Base-by-base conservation (phyloP, 2,888 invertebrate genomes). In the Aphrophora alni region DNA sequence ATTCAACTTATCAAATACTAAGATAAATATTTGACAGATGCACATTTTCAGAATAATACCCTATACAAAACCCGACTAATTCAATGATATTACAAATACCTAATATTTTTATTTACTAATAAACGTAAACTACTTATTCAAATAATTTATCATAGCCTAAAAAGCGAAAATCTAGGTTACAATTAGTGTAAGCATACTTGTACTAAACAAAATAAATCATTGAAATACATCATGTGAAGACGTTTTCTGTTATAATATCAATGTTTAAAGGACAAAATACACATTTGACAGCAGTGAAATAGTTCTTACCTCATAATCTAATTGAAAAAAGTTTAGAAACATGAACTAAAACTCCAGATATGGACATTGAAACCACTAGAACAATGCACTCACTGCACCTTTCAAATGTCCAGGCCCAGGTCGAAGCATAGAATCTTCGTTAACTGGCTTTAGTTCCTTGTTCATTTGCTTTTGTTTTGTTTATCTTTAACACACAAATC, bases 361-460 rank as follows among this genome's bases (percentile, higher is more conserved):
- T 59, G 59, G 59, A 59, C 59, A 59, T 59, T 21, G 59, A 59
- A 44, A 59, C 59, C 59, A 59, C 14, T 59, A 59, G 21, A 59
- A 59, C 59, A 21, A 59, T 59, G 59, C 59, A 14, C 59, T 21
- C 21, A 21, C 59, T 59, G 21, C 59, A 59, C 59, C 59, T 59
- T 59, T 59, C 59, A 21, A 59, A 59, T 59, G 59, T 59, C 59
- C 59, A 59, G 21, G 59, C 59, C 59, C 59, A 59, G 59, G 59
- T 59, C 59, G 59, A 59, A 59, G 59, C 59, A 59, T 59, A 59
- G 59, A 59, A 21, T 59, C 59, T 59, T 59, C 59, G 59, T 59
- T 59, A 59, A 59, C n/a, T 59, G n/a, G 59, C 59, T 59, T 59
- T 59, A 59, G 59, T 59, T 59, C 59, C 59, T 59, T 59, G 59